Base-by-base conservation (phyloP, 2,888 invertebrate species). In the Micoletzkya japonica region DNA sequence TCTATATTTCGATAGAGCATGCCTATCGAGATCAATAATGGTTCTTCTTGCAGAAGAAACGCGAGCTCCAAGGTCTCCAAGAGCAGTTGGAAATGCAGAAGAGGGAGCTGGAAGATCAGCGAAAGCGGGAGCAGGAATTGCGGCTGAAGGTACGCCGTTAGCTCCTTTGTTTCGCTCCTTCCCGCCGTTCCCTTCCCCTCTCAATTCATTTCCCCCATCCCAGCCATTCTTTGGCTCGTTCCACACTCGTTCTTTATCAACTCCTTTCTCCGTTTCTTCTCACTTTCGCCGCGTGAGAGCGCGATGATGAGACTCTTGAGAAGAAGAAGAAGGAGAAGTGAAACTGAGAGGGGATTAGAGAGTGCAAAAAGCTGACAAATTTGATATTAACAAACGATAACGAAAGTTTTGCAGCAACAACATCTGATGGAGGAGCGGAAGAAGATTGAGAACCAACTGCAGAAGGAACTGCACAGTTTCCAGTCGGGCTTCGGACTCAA, bases 61-160 rank as follows among this genome's bases (percentile, higher is more conserved):
- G 64, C 20, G 64, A 66, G 37, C 37, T 67, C n/a, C 54, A 77
- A 74, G 76, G 73, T 10, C 72, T 79, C n/a, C 74, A 77, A 63
- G 74, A 73, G 24, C 77, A 79, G 54, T 61, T 79, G n/a, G 71
- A 73, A 2, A 73, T 76, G 71, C 77, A 79, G 64, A 72, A 73
- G 14, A 73, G 73, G 52, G n/a, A 73, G 70, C 75, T 79, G 57
- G 74, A 77, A 30, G 67, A 73, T 4, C 77, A 77, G 66, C 74
- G 72, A 59, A 71, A 72, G 50, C 74, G 73, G 71, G 77, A 79
- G 26, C 70, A 69, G 24, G 77, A 77, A 26, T 59, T 79, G 64
- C 67, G 71, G 44, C 73, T 73, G 50, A 77, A 77, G 70, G 76
- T 75, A 28, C n/a, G 6, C n/a, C n/a, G n/a, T 14, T 28, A n/a